These are phyloP conservation scores for Chaenocephalus aceratus DNA, from an alignment of 2,113 vertebrate species.

Conservation along the genomic window DNA sequence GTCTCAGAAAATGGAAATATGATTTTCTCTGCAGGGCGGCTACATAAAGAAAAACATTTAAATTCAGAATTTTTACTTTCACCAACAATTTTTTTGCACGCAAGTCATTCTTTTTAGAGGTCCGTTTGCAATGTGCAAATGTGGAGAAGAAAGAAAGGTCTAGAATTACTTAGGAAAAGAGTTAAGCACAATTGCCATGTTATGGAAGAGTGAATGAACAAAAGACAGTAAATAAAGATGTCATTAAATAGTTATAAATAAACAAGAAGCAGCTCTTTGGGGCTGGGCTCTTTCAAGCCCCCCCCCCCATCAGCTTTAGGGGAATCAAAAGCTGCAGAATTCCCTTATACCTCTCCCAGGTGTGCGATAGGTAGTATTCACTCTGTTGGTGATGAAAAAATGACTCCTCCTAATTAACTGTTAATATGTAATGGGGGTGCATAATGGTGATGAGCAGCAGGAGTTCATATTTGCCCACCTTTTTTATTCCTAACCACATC, in stretches of 20 bases:
- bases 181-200: neutral
- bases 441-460: conserved; percentile 50
- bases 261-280: no score
- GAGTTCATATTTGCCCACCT: conserved; percentile 49
- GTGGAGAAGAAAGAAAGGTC: neutral
- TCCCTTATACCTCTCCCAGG: neutral
- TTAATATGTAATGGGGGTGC: conserved; percentile 34
- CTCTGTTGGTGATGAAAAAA: conserved; percentile 8
- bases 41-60: neutral
- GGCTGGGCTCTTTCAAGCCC: neutral
- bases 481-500: conserved; percentile 49
- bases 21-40: neutral
- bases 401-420: conserved; percentile 38
- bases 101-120: neutral
- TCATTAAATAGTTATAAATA: no score
- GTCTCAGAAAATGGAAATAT: neutral
- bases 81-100: no score
- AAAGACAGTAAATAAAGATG: no score
- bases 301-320: neutral
- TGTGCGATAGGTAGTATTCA: neutral
- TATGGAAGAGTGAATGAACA: no score
- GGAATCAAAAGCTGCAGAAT: neutral
- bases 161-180: neutral
- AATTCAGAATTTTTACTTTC: no score
- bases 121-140: neutral